Percentiles rank a stretch among this genome's conserved stretches.
phyloP scores from a whole-genome alignment of 2,888 invertebrate genomes.

The Trissolcus japonicus region DNA sequence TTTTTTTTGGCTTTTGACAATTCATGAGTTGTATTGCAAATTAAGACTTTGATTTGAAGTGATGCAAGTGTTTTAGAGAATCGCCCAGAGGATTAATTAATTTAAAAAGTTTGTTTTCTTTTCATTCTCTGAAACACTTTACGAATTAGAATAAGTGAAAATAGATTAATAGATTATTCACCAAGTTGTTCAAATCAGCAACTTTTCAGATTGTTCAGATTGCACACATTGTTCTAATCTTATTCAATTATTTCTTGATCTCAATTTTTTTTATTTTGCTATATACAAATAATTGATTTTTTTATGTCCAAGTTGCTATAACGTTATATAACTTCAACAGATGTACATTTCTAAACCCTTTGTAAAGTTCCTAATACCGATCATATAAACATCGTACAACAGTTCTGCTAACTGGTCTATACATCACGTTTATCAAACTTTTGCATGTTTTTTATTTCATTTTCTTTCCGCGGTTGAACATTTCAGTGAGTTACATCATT shows the following conservation, averaged over 20 bases:
- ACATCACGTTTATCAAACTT: too few relatives aligned
- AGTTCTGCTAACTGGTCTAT: too few relatives aligned
- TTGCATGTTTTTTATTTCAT: too few relatives aligned
- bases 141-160: slow-evolving; percentile 26
- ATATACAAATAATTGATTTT: neutral
- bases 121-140: slow-evolving; percentile 26
- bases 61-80: slow-evolving; percentile 7
- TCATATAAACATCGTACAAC: too few relatives aligned
- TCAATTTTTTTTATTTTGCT: neutral
- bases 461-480: too few relatives aligned
- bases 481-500: too few relatives aligned
- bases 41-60: neutral
- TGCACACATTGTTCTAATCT: neutral
- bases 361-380: too few relatives aligned
- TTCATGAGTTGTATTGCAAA: neutral
- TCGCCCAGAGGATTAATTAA: neutral
- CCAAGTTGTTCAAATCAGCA: slow-evolving; percentile 16
- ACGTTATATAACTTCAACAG: too few relatives aligned
- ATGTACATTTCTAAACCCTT: too few relatives aligned
- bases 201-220: too few relatives aligned
- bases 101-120: neutral
- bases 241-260: neutral
- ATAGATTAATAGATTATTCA: slow-evolving; percentile 12
- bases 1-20: neutral
- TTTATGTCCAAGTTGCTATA: too few relatives aligned